Conservation (phyloP, 1,140 invertebrate species). For the Danaus plexippus region DNA sequence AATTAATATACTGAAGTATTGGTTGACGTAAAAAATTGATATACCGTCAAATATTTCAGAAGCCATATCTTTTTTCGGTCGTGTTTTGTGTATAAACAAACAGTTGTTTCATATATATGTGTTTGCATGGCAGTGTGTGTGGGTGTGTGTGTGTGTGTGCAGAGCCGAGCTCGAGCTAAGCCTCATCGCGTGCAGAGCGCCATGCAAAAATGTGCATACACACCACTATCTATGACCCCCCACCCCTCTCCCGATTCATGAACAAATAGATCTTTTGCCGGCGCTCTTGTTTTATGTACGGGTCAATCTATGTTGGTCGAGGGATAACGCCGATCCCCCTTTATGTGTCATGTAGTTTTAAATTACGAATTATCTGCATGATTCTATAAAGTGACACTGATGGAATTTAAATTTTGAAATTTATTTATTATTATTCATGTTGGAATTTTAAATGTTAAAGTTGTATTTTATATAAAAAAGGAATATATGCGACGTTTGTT, state of each 20-base stretch:
- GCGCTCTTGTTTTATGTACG: constrained; percentile 33
- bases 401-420: constrained; percentile 13
- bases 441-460: no score
- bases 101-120: neutral
- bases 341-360: constrained; percentile 52
- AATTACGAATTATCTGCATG: constrained; percentile 36
- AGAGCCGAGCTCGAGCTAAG: constrained; percentile 45
- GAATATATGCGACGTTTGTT: no score
- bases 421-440: constrained; percentile 5
- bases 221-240: constrained; percentile 44
- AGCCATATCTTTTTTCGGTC: neutral
- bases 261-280: constrained; percentile 38
- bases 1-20: no score
- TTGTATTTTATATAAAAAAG: no score
- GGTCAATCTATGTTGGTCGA: constrained; percentile 43
- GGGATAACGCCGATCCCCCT: constrained; percentile 45
- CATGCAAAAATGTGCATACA: constrained; percentile 66
- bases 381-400: constrained; percentile 21
- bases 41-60: no score
- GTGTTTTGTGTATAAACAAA: neutral
- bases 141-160: constrained; percentile 33
- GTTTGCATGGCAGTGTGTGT: constrained; percentile 12
- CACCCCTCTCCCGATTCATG: constrained; percentile 25
- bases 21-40: no score
- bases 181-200: constrained; percentile 55